Evolutionary conservation across 2,113 vertebrate species (phyloP).

Genomic region (Archilochus colubris): DNA sequence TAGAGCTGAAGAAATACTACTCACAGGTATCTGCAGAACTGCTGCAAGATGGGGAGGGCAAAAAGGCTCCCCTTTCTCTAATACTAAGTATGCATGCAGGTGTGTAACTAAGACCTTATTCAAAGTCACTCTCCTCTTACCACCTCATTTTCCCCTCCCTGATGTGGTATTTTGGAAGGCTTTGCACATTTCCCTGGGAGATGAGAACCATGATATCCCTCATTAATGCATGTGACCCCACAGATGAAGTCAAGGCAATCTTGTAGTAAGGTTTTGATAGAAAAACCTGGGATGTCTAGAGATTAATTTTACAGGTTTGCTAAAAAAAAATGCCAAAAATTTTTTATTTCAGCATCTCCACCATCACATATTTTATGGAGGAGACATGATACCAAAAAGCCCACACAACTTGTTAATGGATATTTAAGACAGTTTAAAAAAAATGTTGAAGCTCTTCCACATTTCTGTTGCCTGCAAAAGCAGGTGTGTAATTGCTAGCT

Average conservation of each 20-base stretch:
- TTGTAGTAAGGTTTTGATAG: background rate
- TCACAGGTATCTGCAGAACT: background rate
- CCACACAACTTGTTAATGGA: background rate
- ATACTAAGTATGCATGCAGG: background rate
- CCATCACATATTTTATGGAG: background rate
- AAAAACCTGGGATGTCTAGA: background rate
- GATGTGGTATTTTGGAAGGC: background rate
- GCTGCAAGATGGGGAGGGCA: background rate
- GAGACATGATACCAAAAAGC: background rate
- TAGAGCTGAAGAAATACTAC: background rate
- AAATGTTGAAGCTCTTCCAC: background rate
- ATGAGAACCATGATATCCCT: background rate
- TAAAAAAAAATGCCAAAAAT: background rate
- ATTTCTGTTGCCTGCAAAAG: background rate
- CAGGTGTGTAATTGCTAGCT: background rate
- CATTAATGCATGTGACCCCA: background rate
- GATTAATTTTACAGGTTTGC: background rate
- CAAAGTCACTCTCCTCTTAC: background rate
- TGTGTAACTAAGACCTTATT: background rate
- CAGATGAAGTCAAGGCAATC: background rate
- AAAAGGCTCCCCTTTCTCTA: background rate
- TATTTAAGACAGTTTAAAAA: background rate
- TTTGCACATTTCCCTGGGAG: background rate
- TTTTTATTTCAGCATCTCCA: background rate
- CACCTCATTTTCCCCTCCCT: background rate